These are phyloP conservation scores for Nothobranchius kuhntae DNA, from an alignment of 2,113 vertebrate genomes.

Conservation along the genomic window DNA sequence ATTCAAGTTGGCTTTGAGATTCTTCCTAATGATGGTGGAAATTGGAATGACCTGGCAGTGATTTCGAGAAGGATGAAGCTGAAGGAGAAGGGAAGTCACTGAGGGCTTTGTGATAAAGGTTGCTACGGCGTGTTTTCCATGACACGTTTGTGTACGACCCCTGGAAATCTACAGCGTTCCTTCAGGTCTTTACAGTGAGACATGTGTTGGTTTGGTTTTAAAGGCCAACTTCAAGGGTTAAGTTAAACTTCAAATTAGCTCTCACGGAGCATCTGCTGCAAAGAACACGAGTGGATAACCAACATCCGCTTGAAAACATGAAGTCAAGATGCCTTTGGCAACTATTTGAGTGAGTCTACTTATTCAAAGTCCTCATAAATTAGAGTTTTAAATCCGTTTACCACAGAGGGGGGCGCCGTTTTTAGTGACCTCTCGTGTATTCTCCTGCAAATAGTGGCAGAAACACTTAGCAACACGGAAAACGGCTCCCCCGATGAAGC, in stretches of 20 bases:
- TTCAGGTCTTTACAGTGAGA: slow-evolving; percentile 21
- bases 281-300: slow-evolving; percentile 2
- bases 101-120: slow-evolving; percentile 25
- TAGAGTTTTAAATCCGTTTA: slow-evolving; percentile 28
- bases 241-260: slow-evolving; percentile 32
- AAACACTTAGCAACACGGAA: slow-evolving; percentile 29
- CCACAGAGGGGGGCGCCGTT: slow-evolving; percentile 5
- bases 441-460: not conserved
- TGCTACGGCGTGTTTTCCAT: slow-evolving; percentile 33
- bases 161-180: slow-evolving; percentile 27
- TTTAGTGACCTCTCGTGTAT: slow-evolving; percentile 27
- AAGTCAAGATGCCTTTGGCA: slow-evolving; percentile 18
- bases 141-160: slow-evolving; percentile 28
- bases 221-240: slow-evolving; percentile 11
- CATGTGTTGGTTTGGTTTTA: not conserved
- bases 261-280: slow-evolving; percentile 8
- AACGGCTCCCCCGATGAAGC: slow-evolving; percentile 28
- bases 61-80: slow-evolving; percentile 13
- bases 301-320: slow-evolving; percentile 17
- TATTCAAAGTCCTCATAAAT: not conserved
- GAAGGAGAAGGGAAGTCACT: slow-evolving; percentile 31
- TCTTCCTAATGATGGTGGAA: slow-evolving; percentile 24
- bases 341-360: not conserved
- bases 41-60: slow-evolving; percentile 31
- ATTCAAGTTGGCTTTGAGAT: slow-evolving; percentile 16